These are phyloP conservation scores for Mormyrus lacerda DNA, from an alignment of 2,113 vertebrate genomes.

Conservation along the genomic window DNA sequence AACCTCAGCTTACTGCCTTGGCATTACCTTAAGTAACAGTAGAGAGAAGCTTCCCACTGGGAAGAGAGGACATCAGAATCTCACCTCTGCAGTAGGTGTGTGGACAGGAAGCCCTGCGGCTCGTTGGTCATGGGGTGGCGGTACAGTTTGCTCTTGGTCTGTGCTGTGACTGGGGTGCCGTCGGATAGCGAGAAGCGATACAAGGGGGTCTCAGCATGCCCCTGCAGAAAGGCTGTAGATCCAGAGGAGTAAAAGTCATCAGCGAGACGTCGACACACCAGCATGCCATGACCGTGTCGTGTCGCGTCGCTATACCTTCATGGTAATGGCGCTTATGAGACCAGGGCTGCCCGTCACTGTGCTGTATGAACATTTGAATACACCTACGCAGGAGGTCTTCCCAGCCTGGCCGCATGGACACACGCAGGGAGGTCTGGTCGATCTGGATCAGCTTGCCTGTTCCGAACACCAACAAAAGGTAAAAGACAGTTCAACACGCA, in stretches of 20 bases:
- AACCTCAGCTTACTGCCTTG: background rate
- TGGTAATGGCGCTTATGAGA: slow-evolving; percentile 93
- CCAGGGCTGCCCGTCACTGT: slow-evolving; percentile 88
- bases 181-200: slow-evolving; percentile 93
- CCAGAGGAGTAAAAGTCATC: slow-evolving; percentile 11
- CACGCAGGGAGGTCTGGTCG: slow-evolving; percentile 72
- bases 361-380: slow-evolving; percentile 89
- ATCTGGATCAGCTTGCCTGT: slow-evolving; percentile 93
- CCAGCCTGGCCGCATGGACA: slow-evolving; percentile 85
- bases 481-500: background rate
- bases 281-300: slow-evolving; percentile 44
- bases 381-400: slow-evolving; percentile 87
- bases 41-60: slow-evolving; percentile 23
- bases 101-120: slow-evolving; percentile 81
- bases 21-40: background rate
- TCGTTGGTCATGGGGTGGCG: slow-evolving; percentile 84
- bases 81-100: slow-evolving; percentile 91
- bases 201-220: slow-evolving; percentile 83
- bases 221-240: slow-evolving; percentile 76
- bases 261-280: too few species aligned
- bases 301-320: slow-evolving; percentile 65
- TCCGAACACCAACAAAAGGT: slow-evolving; percentile 20
- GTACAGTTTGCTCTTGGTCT: slow-evolving; percentile 88
- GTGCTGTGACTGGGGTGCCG: slow-evolving; percentile 87
- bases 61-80: slow-evolving; percentile 61